Evolutionary conservation across 2,888 invertebrate genomes (phyloP).

Genomic region (Pasiphila rectangulata): DNA sequence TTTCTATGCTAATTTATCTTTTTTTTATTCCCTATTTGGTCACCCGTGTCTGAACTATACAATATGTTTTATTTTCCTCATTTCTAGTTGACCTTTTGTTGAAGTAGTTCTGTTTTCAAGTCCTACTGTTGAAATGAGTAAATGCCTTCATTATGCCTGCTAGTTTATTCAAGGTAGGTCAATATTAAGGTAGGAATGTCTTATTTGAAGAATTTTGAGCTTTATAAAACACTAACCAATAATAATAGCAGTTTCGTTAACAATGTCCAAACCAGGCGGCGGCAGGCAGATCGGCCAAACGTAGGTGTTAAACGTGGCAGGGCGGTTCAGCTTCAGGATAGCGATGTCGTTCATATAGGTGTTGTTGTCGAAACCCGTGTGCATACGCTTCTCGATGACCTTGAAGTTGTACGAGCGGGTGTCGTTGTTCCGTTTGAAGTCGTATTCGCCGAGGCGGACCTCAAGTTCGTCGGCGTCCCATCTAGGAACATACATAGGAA

Average conservation of each 20-base stretch:
- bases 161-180: too few relatives aligned
- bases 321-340: conserved; percentile 83
- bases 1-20: too few relatives aligned
- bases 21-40: too few relatives aligned
- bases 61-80: too few relatives aligned
- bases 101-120: too few relatives aligned
- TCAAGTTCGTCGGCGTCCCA: conserved; percentile 81
- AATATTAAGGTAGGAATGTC: too few relatives aligned
- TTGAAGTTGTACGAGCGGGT: conserved; percentile 85
- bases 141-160: too few relatives aligned
- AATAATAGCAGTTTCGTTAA: conserved; percentile 83
- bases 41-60: too few relatives aligned
- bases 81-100: too few relatives aligned
- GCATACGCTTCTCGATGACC: conserved; percentile 84
- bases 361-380: conserved; percentile 83
- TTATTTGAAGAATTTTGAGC: too few relatives aligned
- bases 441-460: conserved; percentile 91
- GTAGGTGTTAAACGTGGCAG: conserved; percentile 86
- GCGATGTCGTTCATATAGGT: conserved; percentile 90
- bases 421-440: conserved; percentile 84
- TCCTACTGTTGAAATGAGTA: too few relatives aligned
- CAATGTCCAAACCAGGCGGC: conserved; percentile 81
- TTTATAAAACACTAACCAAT: conserved; percentile 80
- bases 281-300: conserved; percentile 94
- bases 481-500: too few relatives aligned